These are phyloP conservation scores for Lamellibrachia columna DNA, from an alignment of 2,888 invertebrate genomes.

Conservation along the genomic window DNA sequence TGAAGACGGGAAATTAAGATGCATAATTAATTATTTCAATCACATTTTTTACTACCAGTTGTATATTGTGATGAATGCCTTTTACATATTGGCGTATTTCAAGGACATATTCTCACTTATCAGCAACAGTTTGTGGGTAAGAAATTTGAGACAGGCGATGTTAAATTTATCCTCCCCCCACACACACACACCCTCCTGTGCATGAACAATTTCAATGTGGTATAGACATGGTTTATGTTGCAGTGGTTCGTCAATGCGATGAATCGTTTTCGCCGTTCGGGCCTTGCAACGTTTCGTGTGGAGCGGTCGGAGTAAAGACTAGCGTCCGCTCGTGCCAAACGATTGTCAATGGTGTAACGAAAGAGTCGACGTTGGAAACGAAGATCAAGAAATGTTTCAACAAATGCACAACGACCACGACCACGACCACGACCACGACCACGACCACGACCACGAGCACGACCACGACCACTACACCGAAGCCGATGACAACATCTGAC, in stretches of 20 bases:
- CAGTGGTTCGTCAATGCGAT: not conserved
- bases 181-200: too few species aligned
- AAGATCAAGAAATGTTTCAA: not conserved
- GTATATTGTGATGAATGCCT: too few species aligned
- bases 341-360: not conserved
- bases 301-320: not conserved
- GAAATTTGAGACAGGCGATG: too few species aligned
- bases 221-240: not conserved
- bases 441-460: not conserved
- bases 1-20: too few species aligned
- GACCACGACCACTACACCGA: not conserved
- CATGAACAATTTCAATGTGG: not conserved
- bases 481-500: not conserved
- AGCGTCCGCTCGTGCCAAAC: not conserved
- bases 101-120: too few species aligned
- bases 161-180: too few species aligned
- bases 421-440: not conserved
- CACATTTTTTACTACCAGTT: too few species aligned
- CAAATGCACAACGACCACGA: not conserved
- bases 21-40: too few species aligned
- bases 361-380: not conserved
- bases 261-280: not conserved
- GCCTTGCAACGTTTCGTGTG: not conserved
- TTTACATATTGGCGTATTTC: too few species aligned
- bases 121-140: too few species aligned